These are phyloP conservation scores for Incurvaria masculella DNA, from an alignment of 2,888 invertebrate genomes.

Conservation along the genomic window DNA sequence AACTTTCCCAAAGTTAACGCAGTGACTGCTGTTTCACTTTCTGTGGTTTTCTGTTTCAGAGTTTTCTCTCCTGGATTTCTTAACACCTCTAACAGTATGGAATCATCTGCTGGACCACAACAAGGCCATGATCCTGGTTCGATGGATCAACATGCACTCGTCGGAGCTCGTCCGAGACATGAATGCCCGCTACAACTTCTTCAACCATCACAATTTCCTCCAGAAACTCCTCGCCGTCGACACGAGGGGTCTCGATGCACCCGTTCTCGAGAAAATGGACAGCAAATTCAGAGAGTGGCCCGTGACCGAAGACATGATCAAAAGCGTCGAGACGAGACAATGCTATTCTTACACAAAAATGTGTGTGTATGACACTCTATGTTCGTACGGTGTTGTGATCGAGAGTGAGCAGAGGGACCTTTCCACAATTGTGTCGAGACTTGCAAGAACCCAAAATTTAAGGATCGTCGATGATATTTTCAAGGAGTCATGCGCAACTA, in stretches of 20 bases:
- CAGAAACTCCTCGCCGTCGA: slow-evolving; percentile 42
- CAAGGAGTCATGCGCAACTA: slow-evolving; percentile 43
- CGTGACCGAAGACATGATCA: slow-evolving; percentile 59
- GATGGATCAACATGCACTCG: slow-evolving; percentile 60
- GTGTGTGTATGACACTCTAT: slow-evolving; percentile 58
- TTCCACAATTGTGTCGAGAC: slow-evolving; percentile 54
- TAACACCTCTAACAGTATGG: slow-evolving; percentile 57
- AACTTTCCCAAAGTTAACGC: too few species aligned
- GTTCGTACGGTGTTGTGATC: slow-evolving; percentile 63
- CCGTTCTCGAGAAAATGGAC: slow-evolving; percentile 42
- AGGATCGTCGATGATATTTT: slow-evolving; percentile 55
- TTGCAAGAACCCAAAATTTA: slow-evolving; percentile 56
- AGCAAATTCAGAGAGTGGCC: slow-evolving; percentile 52
- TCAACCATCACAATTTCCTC: slow-evolving; percentile 41
- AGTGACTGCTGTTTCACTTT: too few species aligned
- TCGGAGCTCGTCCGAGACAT: slow-evolving; percentile 47
- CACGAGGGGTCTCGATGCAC: slow-evolving; percentile 34
- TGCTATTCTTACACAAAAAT: slow-evolving; percentile 52
- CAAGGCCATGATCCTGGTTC: slow-evolving; percentile 54
- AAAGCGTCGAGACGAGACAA: slow-evolving; percentile 39
- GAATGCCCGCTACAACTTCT: slow-evolving; percentile 45
- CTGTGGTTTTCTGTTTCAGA: slow-evolving; percentile 37
- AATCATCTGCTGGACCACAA: slow-evolving; percentile 57
- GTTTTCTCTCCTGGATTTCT: slow-evolving; percentile 45
- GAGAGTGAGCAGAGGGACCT: slow-evolving; percentile 55